A percentile compares a stretch with the other conserved stretches of the same genome.
Conservation (phyloP, 2,113 vertebrate genomes). For the Symphodus melops region DNA sequence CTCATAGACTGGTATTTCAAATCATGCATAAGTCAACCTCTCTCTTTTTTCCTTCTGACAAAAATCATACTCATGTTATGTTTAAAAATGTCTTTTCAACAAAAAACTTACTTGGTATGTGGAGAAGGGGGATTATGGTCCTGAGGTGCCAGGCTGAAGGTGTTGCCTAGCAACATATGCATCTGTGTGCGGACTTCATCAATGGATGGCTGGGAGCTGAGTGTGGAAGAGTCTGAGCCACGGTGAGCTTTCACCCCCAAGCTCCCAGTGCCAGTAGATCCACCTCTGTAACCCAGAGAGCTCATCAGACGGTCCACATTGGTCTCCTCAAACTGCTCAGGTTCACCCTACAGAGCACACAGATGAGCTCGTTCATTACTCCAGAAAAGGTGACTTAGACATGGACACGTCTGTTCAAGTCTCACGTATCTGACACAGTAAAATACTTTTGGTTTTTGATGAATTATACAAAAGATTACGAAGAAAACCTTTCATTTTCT, state of each 20-base stretch:
- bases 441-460: no score
- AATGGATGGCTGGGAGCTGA: conserved; percentile 99
- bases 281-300: conserved; percentile 86
- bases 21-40: conserved; percentile 2
- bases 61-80: conserved; percentile 30
- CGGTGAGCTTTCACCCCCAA: conserved; percentile 92
- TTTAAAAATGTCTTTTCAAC: neutral
- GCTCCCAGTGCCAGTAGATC: conserved; percentile 76
- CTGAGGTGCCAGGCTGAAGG: conserved; percentile 94
- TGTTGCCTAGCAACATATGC: conserved; percentile 97
- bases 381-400: no score
- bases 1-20: conserved; percentile 18
- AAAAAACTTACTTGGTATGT: conserved; percentile 71
- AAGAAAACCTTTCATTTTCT: no score
- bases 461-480: no score
- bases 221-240: conserved; percentile 96
- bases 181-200: conserved; percentile 98
- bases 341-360: conserved; percentile 87
- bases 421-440: no score
- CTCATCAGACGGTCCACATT: conserved; percentile 91
- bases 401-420: no score
- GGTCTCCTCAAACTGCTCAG: conserved; percentile 95
- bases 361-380: no score
- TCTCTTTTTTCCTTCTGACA: conserved; percentile 6
- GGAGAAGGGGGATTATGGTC: conserved; percentile 85